Evolutionary conservation across 2,797 vertebrate genomes (phyloP), one percentile per base, ranked within the genome.

Genomic region (Huso huso): DNA sequence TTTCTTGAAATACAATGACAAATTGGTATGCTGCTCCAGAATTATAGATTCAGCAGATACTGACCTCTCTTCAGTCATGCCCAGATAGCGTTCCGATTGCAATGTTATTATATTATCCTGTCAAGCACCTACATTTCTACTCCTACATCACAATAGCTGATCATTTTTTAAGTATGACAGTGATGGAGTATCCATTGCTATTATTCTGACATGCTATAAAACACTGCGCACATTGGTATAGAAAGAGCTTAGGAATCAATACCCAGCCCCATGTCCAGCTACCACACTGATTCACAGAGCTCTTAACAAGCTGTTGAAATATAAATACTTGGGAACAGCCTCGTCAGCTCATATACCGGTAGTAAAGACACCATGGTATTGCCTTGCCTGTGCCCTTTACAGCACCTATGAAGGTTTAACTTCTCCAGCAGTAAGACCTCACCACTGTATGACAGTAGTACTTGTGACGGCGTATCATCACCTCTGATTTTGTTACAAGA

Each of bases 161-260:
- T 87, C 87, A 85, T 88, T 89, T 88, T 88, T 88, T 90, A 89
- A 89, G 85, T 84, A 86, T 89, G 91, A 90, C 89, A 85, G 88
- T 89, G 90, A 94, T 84, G 80, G 90, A 93, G 88, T 83, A 75
- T 81, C 84, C 80, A 68, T 81, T 79, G 82, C 86, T 90, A 89
- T 92, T 86, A 88, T 87, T 88, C 88, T 91, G 88, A 89, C 91
- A 89, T 83, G 71, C 87, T 86, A 90, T 90, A 88, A 88, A 90
- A 88, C 90, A 89, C 89, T 84, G 88, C 85, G 86, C 80, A 85
- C 85, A 88, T 87, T 87, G 87, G 87, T 79, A 84, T 83, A 80
- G 87, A 88, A 85, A 87, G 86, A 86, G 86, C 86, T 86, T 80
- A 80, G 81, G 85, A 91, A 92, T 93, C 90, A 80, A 92, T 91